phyloP scores from a whole-genome alignment of 1,140 invertebrate genomes.

The Oscheius sp. region DNA sequence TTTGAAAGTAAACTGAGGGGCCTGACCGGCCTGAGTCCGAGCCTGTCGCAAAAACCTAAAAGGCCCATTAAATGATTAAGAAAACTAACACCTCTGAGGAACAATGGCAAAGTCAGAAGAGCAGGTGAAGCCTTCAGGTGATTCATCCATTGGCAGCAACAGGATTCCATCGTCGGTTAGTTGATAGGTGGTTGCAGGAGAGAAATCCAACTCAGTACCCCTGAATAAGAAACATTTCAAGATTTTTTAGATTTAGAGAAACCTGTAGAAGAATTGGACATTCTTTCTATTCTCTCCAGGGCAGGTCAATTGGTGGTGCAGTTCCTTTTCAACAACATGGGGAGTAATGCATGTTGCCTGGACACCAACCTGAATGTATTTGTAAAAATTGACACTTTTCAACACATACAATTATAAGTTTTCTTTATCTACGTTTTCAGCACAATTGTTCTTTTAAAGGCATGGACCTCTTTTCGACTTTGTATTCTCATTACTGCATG shows the following conservation, averaged over 20 bases:
- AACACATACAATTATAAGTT: too few relatives aligned
- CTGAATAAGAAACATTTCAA: neutral
- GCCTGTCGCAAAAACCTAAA: neutral
- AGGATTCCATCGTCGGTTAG: neutral
- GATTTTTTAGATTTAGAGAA: neutral
- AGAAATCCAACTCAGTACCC: conserved; percentile 5
- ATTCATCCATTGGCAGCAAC: neutral
- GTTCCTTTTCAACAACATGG: neutral
- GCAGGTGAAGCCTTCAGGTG: neutral
- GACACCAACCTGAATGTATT: neutral
- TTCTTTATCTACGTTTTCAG: too few relatives aligned
- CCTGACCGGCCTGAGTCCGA: neutral
- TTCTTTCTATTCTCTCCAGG: neutral
- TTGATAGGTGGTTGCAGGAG: conserved; percentile 8
- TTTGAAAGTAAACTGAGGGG: conserved; percentile 51
- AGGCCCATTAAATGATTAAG: neutral
- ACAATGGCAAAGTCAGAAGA: conserved; percentile 7
- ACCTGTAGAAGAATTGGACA: neutral
- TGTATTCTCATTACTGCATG: too few relatives aligned
- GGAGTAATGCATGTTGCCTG: neutral
- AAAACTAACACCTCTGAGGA: neutral
- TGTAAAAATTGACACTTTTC: neutral
- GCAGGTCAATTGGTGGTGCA: neutral
- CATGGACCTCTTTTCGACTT: too few relatives aligned
- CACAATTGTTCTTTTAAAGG: too few relatives aligned